Evolutionary conservation across 1,140 invertebrate genomes (phyloP).

Genomic region (Sitophilus oryzae): DNA sequence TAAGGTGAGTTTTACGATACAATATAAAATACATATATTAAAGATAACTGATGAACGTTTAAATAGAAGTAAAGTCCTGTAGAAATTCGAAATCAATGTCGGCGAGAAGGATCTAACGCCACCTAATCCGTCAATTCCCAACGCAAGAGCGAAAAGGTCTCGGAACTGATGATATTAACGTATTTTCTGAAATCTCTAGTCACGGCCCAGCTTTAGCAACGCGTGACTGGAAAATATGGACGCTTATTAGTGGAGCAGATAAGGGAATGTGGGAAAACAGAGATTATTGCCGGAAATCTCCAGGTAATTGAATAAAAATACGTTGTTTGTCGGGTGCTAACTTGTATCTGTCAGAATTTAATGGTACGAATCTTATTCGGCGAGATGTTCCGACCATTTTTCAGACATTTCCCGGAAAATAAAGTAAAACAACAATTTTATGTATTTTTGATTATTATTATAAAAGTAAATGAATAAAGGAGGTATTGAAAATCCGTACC

Average conservation of each 20-base stretch:
- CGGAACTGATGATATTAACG: slow-evolving; percentile 4
- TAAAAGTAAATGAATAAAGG: no score
- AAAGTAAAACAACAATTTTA: no score
- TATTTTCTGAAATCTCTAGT: slow-evolving; percentile 12
- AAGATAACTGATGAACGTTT: no score
- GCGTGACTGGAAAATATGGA: slow-evolving; percentile 15
- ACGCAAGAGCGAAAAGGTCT: slow-evolving; percentile 3
- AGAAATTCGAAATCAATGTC: neutral
- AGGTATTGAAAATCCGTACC: no score
- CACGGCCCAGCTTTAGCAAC: slow-evolving; percentile 2
- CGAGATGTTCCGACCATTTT: no score
- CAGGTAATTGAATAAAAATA: slow-evolving; percentile 12
- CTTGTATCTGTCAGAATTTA: neutral
- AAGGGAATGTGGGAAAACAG: slow-evolving; percentile 9
- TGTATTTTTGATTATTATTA: no score
- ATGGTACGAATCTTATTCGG: neutral
- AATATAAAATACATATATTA: no score
- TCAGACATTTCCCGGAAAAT: no score
- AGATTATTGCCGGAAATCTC: slow-evolving; percentile 7
- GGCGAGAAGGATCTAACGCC: neutral
- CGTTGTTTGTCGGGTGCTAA: neutral
- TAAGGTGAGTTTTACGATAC: no score
- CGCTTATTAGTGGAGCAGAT: slow-evolving; percentile 10
- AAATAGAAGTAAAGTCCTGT: no score
- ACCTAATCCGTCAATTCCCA: slow-evolving; percentile 6